Evolutionary conservation across 2,797 vertebrate species (phyloP), one percentile per base, ranked within the genome.

Genomic region (Arrhamphus sclerolepis): DNA sequence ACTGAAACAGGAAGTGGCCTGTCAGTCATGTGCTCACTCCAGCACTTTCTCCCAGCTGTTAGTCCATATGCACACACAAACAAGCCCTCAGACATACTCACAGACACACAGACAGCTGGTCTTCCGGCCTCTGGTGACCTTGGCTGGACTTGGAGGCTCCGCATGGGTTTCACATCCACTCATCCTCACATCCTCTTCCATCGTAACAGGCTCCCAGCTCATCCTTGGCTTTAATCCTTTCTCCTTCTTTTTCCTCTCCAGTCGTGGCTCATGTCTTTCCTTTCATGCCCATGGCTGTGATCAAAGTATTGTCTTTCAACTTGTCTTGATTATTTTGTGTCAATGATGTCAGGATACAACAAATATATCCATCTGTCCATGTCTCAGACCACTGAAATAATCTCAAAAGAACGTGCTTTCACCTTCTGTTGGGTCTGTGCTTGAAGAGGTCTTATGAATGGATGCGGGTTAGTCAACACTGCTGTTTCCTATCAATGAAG

Each of bases 1-100:
- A 89, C 64, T 84, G 87, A 89, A 92, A 92, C 89, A 92, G 91
- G 90, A 92, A 91, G 88, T 81, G 69, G 82, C 67, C 84, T 82
- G 86, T 91, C 85, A 88, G 77, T 86, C 84, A 87, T 85, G 80
- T 50, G 57, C 57, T 87, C 62, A 55, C 78, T 82, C 77, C 68
- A 77, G 73, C 64, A 59, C 85, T 85, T 81, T 84, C 80, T 86
- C 80, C 81, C 86, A 90, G 89, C 88, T 90, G 89, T 82, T 78
- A 68, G 70, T 73, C 75, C 31, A 53, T 64, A 57, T 60, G 47
- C 77, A 68, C 79, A 77, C 83, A 74, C 79, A 88, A 80, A 84
- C 78, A 83, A 75, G 68, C 77, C 66, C 72, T 58, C 62, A 80
- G 71, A 75, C 67, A 9, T 59, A 75, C 43, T 19, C 72, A 61